Conservation (phyloP, 1,140 invertebrate genomes). For the Micrasema longulum region DNA sequence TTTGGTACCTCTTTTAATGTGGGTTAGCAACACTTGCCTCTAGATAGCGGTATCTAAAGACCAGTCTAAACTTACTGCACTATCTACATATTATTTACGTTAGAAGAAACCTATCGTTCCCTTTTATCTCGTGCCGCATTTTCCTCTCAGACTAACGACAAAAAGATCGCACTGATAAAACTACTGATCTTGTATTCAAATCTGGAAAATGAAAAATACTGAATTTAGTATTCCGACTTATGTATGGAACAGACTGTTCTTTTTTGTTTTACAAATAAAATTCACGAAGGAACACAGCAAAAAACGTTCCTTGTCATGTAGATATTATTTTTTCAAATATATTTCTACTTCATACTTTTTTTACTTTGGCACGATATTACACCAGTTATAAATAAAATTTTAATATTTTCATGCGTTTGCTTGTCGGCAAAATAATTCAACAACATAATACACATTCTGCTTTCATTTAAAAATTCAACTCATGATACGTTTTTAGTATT, state of each 20-base stretch:
- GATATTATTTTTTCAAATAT: no score
- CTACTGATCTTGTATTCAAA: neutral
- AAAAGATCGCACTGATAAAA: conserved; percentile 5
- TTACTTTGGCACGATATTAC: no score
- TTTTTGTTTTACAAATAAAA: conserved; percentile 3
- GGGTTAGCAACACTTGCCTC: no score
- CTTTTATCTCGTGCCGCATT: conserved; percentile 20
- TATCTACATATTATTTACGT: conserved; percentile 14
- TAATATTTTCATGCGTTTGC: no score
- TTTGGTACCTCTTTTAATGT: no score
- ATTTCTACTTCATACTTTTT: no score
- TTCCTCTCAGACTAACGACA: neutral
- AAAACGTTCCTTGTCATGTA: neutral
- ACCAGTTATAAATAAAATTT: no score
- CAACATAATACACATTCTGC: no score
- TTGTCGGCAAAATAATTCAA: no score
- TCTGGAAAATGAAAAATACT: conserved; percentile 6
- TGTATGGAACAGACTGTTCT: conserved; percentile 4
- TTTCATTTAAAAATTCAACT: no score
- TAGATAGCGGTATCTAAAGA: conserved; percentile 36
- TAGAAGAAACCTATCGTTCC: neutral
- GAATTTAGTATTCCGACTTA: conserved; percentile 12
- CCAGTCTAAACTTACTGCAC: conserved; percentile 23
- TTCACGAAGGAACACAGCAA: conserved; percentile 3
- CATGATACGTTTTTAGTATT: no score